Conservation (phyloP, 1,140 invertebrate genomes). For the Drosophila takahashii region DNA sequence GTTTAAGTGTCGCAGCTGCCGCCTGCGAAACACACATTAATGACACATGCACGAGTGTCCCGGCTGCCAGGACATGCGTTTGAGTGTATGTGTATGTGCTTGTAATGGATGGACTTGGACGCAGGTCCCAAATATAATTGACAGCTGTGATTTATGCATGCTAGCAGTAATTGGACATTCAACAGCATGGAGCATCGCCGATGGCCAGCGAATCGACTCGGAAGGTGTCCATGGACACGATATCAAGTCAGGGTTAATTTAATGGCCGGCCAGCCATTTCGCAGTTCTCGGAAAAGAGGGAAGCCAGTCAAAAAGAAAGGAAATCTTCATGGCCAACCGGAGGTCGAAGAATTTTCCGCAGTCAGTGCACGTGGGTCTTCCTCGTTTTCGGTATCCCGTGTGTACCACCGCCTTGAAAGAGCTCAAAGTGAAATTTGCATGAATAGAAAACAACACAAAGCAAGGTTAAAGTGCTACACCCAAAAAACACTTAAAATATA, state of each 20-base stretch:
- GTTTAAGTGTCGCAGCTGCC: conserved; percentile 71
- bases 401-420: conserved; percentile 17
- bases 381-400: conserved; percentile 1
- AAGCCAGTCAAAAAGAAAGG: not conserved
- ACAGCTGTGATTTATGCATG: conserved; percentile 72
- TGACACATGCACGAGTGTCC: conserved; percentile 34
- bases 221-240: conserved; percentile 29
- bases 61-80: not conserved
- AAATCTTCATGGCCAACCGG: conserved; percentile 31
- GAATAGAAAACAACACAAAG: not conserved
- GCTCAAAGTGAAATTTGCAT: conserved; percentile 56
- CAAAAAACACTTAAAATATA: too few species aligned
- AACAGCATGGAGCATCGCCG: conserved; percentile 31
- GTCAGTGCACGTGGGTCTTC: conserved; percentile 21
- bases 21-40: conserved; percentile 67
- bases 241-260: conserved; percentile 40
- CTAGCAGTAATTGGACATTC: conserved; percentile 49
- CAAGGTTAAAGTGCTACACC: too few species aligned
- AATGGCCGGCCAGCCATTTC: conserved; percentile 24
- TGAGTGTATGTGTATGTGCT: not conserved
- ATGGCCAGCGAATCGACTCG: conserved; percentile 27
- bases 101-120: conserved; percentile 22
- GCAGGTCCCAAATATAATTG: conserved; percentile 51
- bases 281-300: conserved; percentile 10
- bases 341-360: conserved; percentile 24